These are phyloP conservation scores for Labeo rohita DNA, from an alignment of 2,113 vertebrate genomes.

Conservation along the genomic window DNA sequence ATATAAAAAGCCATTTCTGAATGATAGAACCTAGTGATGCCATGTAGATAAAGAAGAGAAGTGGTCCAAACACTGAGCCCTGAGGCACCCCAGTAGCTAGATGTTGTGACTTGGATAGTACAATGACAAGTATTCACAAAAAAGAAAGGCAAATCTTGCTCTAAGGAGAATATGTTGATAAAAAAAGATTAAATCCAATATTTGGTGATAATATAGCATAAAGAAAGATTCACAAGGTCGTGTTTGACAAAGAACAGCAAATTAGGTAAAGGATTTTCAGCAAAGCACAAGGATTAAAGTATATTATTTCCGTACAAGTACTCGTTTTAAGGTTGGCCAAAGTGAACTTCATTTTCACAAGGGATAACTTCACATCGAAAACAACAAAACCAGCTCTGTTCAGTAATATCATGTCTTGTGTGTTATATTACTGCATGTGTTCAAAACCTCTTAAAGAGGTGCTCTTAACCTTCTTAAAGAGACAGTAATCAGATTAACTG, in stretches of 20 bases:
- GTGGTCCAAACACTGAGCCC: too few species aligned
- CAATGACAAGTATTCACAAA: too few species aligned
- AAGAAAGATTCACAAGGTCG: too few species aligned
- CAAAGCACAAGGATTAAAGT: not conserved
- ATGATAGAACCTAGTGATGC: too few species aligned
- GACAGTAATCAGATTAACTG: constrained; percentile 11
- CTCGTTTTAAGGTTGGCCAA: not conserved
- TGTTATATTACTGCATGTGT: not conserved
- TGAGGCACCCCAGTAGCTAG: too few species aligned
- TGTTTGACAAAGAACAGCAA: not conserved
- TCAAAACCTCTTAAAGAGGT: not conserved
- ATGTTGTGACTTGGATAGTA: too few species aligned
- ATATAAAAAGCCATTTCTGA: too few species aligned
- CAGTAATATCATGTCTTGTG: not conserved
- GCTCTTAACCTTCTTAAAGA: constrained; percentile 20
- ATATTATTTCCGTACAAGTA: not conserved
- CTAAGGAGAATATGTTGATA: too few species aligned
- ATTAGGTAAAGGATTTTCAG: not conserved
- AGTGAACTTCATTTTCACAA: not conserved
- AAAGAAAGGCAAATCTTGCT: too few species aligned
- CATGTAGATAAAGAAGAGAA: too few species aligned
- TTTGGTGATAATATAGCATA: too few species aligned
- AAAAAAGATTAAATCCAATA: too few species aligned
- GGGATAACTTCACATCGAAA: not conserved
- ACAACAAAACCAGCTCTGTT: not conserved